Percentiles rank a stretch among this genome's conserved stretches.
Evolutionary conservation across 1,140 invertebrate genomes (phyloP).

Genomic region (Neodiprion fabricii): DNA sequence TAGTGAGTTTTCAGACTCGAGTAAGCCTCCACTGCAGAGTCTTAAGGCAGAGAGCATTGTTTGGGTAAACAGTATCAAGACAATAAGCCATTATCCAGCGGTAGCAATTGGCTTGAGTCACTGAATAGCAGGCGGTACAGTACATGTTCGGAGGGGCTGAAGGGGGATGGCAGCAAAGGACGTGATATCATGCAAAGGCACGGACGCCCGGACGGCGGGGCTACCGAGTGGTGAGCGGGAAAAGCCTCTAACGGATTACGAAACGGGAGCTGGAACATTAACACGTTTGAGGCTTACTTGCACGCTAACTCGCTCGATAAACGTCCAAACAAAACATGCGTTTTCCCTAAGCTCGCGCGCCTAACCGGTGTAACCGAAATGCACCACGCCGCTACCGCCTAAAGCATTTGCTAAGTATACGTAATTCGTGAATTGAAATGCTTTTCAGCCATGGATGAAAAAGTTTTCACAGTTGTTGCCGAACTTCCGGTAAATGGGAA

Average conservation of each 20-base stretch:
- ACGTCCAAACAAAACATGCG: background rate
- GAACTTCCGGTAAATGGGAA: background rate
- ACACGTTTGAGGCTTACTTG: constrained; percentile 1
- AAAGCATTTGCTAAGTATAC: background rate
- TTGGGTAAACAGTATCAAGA: background rate
- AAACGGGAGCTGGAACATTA: background rate
- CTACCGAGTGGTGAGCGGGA: background rate
- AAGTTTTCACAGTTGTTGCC: background rate
- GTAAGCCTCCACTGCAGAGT: too few relatives aligned
- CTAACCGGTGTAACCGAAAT: too few relatives aligned
- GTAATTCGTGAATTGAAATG: background rate
- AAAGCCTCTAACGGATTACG: background rate
- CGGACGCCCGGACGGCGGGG: background rate
- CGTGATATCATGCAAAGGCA: constrained; percentile 2
- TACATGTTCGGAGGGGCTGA: background rate
- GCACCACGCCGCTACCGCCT: too few relatives aligned
- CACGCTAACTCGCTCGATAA: background rate
- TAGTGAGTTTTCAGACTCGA: too few relatives aligned
- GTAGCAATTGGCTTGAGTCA: background rate
- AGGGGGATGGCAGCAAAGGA: background rate
- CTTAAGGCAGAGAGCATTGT: background rate
- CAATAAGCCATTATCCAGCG: background rate
- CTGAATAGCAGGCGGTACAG: background rate
- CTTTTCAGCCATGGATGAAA: background rate
- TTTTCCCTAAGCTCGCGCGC: too few relatives aligned